A percentile compares a stretch with the other conserved stretches of the same genome.
These are phyloP conservation scores for Hippocampus abdominalis DNA, from an alignment of 2,113 vertebrate genomes.

Conservation along the genomic window DNA sequence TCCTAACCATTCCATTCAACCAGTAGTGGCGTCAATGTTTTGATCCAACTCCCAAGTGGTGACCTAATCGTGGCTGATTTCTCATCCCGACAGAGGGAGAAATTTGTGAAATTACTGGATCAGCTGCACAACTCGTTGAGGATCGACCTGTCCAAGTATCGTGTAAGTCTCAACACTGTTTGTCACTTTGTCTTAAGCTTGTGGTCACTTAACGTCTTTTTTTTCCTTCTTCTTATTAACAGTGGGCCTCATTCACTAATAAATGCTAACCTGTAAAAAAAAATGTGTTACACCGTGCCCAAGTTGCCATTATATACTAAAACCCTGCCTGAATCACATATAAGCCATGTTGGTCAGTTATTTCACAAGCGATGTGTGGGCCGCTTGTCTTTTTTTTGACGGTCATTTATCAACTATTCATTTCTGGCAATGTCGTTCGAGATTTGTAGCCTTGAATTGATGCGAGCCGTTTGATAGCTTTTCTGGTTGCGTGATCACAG, in stretches of 20 bases:
- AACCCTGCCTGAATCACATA: no score
- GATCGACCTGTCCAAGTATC: constrained; percentile 97
- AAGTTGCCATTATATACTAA: no score
- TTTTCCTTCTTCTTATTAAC: background rate
- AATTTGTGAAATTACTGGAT: constrained; percentile 96
- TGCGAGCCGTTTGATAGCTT: no score
- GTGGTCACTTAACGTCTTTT: background rate
- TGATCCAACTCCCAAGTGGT: no score
- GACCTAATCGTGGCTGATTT: constrained; percentile 4
- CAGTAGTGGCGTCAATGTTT: background rate
- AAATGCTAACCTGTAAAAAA: background rate
- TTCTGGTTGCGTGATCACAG: no score
- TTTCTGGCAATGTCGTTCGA: no score
- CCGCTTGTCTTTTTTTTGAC: no score
- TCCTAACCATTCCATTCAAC: constrained; percentile 18
- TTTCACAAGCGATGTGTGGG: no score
- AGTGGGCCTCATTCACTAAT: background rate
- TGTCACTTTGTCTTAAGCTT: background rate
- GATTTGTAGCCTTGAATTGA: no score
- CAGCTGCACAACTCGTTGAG: constrained; percentile 96
- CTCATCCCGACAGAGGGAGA: constrained; percentile 84
- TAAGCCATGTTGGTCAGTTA: no score
- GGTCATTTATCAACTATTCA: no score
- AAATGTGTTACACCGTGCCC: background rate
- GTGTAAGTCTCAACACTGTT: constrained; percentile 75